Percentiles rank a stretch among this genome's conserved stretches.
phyloP scores from a whole-genome alignment of 2,113 vertebrate genomes.

The Ptyas mucosa region DNA sequence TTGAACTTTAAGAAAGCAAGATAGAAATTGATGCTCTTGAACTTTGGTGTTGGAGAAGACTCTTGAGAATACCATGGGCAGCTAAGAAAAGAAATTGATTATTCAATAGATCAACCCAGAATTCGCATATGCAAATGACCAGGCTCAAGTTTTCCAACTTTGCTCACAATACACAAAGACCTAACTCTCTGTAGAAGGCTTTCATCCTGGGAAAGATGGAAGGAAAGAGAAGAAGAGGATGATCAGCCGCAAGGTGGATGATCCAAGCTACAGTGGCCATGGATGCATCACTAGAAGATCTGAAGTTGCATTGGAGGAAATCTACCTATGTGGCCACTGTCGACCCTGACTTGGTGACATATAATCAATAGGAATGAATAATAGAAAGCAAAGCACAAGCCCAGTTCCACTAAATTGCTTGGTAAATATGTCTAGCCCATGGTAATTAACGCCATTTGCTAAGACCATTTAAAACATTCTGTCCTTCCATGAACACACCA shows the following conservation, averaged over 20 bases:
- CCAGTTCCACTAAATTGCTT: neutral
- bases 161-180: neutral
- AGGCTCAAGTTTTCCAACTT: neutral
- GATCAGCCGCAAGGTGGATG: neutral
- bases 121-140: neutral
- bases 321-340: neutral
- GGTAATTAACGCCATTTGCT: neutral
- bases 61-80: neutral
- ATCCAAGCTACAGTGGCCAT: neutral
- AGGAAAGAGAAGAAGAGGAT: neutral
- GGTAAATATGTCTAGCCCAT: neutral
- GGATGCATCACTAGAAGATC: neutral
- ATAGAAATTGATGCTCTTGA: neutral
- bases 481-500: neutral
- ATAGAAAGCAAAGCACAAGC: neutral
- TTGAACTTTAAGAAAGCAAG: neutral
- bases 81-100: neutral
- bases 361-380: neutral
- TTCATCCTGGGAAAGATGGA: neutral
- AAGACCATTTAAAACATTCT: neutral
- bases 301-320: neutral
- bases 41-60: neutral
- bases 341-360: neutral
- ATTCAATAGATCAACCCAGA: neutral
- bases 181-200: neutral